Evolutionary conservation across 2,888 invertebrate species (phyloP).

Genomic region (Asteroscopus sphinx): DNA sequence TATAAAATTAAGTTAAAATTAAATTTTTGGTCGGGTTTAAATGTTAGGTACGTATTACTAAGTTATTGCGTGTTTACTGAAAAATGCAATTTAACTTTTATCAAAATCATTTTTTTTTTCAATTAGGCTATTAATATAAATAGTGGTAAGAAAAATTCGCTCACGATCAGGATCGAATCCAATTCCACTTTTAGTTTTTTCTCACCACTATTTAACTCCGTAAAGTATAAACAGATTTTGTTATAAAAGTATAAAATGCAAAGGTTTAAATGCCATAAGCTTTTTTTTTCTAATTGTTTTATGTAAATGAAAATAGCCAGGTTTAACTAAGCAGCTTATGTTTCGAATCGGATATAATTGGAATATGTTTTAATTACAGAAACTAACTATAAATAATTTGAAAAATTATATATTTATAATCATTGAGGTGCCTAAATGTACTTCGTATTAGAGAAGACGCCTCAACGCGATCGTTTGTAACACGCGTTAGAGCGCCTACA

Average conservation of each 20-base stretch:
- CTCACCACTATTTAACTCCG: too few relatives aligned
- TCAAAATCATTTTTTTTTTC: constrained; percentile 6
- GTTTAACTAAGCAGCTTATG: constrained; percentile 37
- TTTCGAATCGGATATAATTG: constrained; percentile 24
- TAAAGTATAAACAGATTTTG: constrained; percentile 4
- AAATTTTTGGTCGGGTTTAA: constrained; percentile 31
- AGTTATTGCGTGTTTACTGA: constrained; percentile 34
- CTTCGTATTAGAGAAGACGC: too few relatives aligned
- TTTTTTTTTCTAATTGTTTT: constrained; percentile 13
- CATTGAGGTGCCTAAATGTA: too few relatives aligned
- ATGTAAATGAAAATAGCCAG: constrained; percentile 15
- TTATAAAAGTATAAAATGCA: constrained; percentile 40
- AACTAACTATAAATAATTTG: constrained; percentile 41
- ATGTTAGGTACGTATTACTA: constrained; percentile 31
- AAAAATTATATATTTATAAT: constrained; percentile 14
- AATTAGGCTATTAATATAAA: too few relatives aligned
- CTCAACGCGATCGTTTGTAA: too few relatives aligned
- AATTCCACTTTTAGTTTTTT: too few relatives aligned
- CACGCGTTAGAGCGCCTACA: too few relatives aligned
- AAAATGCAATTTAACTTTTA: constrained; percentile 38
- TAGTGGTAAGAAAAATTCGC: too few relatives aligned
- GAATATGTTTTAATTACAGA: constrained; percentile 30
- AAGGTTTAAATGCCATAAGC: constrained; percentile 40
- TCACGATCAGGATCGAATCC: too few relatives aligned
- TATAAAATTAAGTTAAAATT: neutral